Conservation (phyloP, 2,888 invertebrate species). For the Carcina quercana region DNA sequence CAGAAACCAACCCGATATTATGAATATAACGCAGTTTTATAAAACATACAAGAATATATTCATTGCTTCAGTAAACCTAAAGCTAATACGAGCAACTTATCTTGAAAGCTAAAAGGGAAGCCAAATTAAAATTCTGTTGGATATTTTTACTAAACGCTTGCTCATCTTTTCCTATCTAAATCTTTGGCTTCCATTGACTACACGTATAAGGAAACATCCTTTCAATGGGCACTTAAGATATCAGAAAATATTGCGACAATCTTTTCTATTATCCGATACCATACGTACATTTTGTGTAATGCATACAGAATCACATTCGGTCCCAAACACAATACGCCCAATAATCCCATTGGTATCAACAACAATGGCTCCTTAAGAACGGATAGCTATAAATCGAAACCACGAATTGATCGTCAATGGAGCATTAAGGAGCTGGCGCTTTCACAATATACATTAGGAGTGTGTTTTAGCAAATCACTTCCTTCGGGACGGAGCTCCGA, state of each 20-base stretch:
- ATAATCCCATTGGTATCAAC: constrained; percentile 54
- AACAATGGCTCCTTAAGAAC: constrained; percentile 58
- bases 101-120: no score
- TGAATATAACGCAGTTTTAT: no score
- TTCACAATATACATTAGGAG: constrained; percentile 67
- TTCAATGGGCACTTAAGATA: constrained; percentile 1
- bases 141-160: no score
- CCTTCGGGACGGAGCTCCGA: constrained; percentile 42
- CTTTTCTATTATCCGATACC: neutral
- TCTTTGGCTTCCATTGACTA: no score
- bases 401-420: constrained; percentile 59
- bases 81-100: no score
- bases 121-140: no score
- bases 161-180: no score
- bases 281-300: constrained; percentile 18
- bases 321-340: constrained; percentile 34
- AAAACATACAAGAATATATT: no score
- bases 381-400: constrained; percentile 63
- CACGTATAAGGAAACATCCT: no score
- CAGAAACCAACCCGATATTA: no score
- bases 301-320: constrained; percentile 36
- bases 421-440: constrained; percentile 61
- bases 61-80: no score
- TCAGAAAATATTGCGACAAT: neutral
- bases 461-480: constrained; percentile 72